Conservation (phyloP, 2,797 vertebrate species). For the Spinibarbus caldwelli region DNA sequence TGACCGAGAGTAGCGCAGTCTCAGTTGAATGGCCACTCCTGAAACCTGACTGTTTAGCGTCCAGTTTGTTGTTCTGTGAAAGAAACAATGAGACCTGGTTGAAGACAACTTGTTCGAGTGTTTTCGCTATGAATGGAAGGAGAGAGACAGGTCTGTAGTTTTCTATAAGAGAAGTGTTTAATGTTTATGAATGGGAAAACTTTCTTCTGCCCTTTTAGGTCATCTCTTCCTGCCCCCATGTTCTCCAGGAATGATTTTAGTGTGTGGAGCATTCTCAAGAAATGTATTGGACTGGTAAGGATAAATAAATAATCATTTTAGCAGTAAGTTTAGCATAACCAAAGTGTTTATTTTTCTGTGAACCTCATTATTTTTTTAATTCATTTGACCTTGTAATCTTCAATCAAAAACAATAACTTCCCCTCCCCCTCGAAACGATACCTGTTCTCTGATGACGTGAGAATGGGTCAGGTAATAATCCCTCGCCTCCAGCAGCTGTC, state of each 20-base stretch:
- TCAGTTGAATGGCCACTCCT: too few species aligned
- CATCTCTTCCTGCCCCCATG: slow-evolving; percentile 89
- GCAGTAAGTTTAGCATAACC: not conserved
- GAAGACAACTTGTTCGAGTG: too few species aligned
- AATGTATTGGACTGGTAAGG: slow-evolving; percentile 96
- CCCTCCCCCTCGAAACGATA: not conserved
- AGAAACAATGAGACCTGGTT: too few species aligned
- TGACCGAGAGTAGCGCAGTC: too few species aligned
- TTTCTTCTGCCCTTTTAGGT: slow-evolving; percentile 71
- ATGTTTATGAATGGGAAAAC: not conserved
- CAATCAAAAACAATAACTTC: not conserved
- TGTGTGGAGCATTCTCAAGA: slow-evolving; percentile 95
- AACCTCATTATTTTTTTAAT: not conserved
- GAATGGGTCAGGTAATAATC: too few species aligned
- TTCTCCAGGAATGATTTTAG: slow-evolving; percentile 92
- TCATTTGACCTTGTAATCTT: not conserved
- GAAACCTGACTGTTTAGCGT: too few species aligned
- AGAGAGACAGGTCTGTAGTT: too few species aligned
- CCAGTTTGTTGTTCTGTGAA: too few species aligned
- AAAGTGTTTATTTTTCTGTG: not conserved
- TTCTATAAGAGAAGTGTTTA: too few species aligned
- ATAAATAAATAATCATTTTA: not conserved
- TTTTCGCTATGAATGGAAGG: too few species aligned
- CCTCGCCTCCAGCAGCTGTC: not conserved
- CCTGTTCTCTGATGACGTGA: too few species aligned